Evolutionary conservation across 2,113 vertebrate genomes (phyloP).

Genomic region (Arvicanthis niloticus): DNA sequence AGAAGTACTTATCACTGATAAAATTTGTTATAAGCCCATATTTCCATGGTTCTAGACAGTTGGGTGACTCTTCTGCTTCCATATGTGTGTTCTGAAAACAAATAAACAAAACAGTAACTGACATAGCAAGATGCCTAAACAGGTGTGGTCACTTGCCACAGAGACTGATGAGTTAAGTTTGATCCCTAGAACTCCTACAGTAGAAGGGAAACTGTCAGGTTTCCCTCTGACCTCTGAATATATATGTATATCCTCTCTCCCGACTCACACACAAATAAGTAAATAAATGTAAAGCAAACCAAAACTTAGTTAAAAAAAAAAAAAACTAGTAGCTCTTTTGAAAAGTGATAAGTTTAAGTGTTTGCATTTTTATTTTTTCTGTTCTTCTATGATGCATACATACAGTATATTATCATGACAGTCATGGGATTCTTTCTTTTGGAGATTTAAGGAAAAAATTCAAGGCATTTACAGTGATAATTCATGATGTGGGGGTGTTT

Average conservation of each 20-base stretch:
- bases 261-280: not conserved
- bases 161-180: not conserved
- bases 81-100: not conserved
- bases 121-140: not conserved
- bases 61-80: not conserved
- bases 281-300: not conserved
- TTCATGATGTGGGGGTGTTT: not conserved
- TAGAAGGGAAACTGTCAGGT: not conserved
- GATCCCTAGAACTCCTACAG: not conserved
- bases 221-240: not conserved
- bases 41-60: not conserved
- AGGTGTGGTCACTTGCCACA: too few species aligned
- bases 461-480: not conserved
- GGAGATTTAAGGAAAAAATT: not conserved
- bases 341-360: not conserved
- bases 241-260: not conserved
- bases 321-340: not conserved
- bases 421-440: not conserved
- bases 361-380: constrained; percentile 2
- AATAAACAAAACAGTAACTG: not conserved
- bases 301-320: not conserved
- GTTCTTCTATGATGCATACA: not conserved
- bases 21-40: not conserved
- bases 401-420: not conserved
- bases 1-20: not conserved